Percentiles rank a stretch among this genome's conserved stretches.
Evolutionary conservation across 1,140 invertebrate species (phyloP).

Genomic region (Heliothis subflexa): DNA sequence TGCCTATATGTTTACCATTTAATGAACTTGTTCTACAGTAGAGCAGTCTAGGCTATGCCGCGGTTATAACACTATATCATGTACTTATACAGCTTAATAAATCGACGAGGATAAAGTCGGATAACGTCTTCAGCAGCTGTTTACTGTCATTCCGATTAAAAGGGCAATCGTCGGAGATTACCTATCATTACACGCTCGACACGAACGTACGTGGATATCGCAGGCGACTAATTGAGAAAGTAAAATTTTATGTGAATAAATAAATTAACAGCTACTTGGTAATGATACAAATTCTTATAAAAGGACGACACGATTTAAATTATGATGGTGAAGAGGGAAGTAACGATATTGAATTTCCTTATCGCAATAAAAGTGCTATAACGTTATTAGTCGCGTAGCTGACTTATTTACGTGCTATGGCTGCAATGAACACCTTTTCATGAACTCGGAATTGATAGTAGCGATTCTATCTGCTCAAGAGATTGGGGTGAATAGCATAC

Average conservation of each 20-base stretch:
- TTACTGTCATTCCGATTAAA: slow-evolving; percentile 50
- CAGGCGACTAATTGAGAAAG: slow-evolving; percentile 46
- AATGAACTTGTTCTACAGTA: slow-evolving; percentile 59
- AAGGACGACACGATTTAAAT: slow-evolving; percentile 32
- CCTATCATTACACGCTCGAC: slow-evolving; percentile 47
- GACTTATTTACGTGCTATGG: not conserved
- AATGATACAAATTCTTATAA: slow-evolving; percentile 37
- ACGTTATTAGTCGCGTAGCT: not conserved
- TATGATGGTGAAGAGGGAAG: slow-evolving; percentile 5
- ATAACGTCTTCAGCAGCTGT: slow-evolving; percentile 52
- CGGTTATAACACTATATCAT: slow-evolving; percentile 47
- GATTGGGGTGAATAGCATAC: not conserved
- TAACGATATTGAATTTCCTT: slow-evolving; percentile 27
- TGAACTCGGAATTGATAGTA: not conserved
- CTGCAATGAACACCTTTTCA: slow-evolving; percentile 6
- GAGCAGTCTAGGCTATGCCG: slow-evolving; percentile 25
- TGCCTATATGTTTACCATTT: slow-evolving; percentile 54
- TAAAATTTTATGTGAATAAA: slow-evolving; percentile 48
- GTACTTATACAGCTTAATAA: slow-evolving; percentile 44
- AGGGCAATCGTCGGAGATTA: slow-evolving; percentile 47
- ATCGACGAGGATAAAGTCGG: slow-evolving; percentile 48
- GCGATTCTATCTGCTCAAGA: not conserved
- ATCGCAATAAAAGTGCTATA: slow-evolving; percentile 30
- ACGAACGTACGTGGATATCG: slow-evolving; percentile 39
- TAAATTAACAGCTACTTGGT: slow-evolving; percentile 44